Conservation (phyloP, 2,113 vertebrate species). For the Anguilla rostrata region DNA sequence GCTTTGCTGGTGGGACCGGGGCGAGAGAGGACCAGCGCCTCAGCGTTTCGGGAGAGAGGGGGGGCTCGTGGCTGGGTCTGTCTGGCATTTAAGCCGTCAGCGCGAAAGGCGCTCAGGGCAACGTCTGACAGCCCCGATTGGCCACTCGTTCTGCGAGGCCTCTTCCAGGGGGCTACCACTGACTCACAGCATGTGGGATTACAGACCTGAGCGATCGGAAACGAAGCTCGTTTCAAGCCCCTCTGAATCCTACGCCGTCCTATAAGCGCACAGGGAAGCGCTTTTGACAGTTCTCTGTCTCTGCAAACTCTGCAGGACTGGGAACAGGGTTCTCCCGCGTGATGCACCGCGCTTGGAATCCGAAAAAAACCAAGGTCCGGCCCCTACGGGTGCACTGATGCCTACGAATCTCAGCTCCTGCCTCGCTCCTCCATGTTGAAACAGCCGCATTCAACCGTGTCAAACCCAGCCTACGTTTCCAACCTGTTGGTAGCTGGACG, state of each 20-base stretch:
- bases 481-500: background rate
- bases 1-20: background rate
- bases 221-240: background rate
- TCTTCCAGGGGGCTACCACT: background rate
- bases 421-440: background rate
- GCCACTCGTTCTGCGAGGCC: background rate
- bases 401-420: background rate
- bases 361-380: no score
- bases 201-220: background rate
- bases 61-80: background rate
- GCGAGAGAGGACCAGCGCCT: background rate
- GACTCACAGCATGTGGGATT: background rate
- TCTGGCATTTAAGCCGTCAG: background rate
- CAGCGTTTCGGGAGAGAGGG: background rate
- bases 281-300: background rate
- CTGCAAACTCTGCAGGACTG: background rate
- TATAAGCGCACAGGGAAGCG: background rate
- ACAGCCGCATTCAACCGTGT: background rate
- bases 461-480: background rate
- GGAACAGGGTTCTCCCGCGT: background rate
- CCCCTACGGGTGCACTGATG: background rate
- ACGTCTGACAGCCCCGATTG: background rate
- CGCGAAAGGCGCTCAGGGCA: background rate
- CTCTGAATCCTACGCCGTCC: background rate
- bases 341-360: background rate